Evolutionary conservation across 2,797 vertebrate species (phyloP).

Genomic region (Delichon dasypus): DNA sequence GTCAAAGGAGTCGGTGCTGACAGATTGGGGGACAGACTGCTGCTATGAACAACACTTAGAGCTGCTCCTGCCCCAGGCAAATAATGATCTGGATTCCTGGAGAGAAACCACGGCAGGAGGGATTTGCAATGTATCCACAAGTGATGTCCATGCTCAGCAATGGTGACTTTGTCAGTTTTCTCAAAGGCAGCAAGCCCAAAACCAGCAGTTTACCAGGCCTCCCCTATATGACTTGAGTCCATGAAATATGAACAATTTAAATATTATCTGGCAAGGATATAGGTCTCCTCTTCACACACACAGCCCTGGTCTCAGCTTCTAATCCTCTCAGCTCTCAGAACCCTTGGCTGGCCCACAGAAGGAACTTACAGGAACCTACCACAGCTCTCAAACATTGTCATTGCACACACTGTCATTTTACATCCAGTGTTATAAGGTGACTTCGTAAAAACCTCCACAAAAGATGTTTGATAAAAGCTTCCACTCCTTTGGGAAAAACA

Average conservation of each 20-base stretch:
- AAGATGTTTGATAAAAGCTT: not conserved
- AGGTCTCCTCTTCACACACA: not conserved
- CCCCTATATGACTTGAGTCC: not conserved
- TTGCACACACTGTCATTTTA: not conserved
- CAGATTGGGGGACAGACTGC: not conserved
- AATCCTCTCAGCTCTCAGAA: not conserved
- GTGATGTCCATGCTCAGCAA: not conserved
- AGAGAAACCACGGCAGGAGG: not conserved
- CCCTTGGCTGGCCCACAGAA: not conserved
- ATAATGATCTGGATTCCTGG: constrained; percentile 4
- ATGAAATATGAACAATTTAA: not conserved
- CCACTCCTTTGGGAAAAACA: not conserved
- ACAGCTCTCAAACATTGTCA: not conserved
- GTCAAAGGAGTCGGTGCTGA: constrained; percentile 1
- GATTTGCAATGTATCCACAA: not conserved
- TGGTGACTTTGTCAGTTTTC: not conserved
- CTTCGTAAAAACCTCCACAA: not conserved
- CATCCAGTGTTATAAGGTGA: not conserved
- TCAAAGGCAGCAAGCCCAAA: not conserved
- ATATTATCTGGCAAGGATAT: not conserved
- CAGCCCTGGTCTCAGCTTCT: not conserved
- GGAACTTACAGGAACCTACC: not conserved
- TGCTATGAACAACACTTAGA: constrained; percentile 17
- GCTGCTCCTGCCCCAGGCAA: constrained; percentile 33
- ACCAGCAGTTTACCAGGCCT: not conserved